phyloP scores from a whole-genome alignment of 2,113 vertebrate genomes.

The Sturnira hondurensis region DNA sequence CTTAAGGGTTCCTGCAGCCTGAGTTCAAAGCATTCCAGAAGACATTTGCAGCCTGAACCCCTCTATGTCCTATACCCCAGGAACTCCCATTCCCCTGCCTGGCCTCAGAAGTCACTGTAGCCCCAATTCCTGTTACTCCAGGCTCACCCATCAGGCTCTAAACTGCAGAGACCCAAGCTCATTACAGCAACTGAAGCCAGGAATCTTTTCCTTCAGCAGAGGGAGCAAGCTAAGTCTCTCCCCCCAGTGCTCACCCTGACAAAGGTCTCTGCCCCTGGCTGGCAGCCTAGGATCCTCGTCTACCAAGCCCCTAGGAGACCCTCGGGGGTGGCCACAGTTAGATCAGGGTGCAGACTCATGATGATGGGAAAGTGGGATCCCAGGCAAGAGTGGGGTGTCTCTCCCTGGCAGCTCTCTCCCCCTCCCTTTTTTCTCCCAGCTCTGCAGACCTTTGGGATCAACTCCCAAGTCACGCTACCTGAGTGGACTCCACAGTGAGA shows the following conservation, averaged over 20 bases:
- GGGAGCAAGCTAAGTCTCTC: not conserved
- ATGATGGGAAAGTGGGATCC: not conserved
- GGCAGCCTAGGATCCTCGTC: not conserved
- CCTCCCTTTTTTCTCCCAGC: not conserved
- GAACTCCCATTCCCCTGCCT: not conserved
- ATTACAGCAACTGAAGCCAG: not conserved
- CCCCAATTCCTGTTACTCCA: not conserved
- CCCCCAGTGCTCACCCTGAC: not conserved
- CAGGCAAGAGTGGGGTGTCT: not conserved
- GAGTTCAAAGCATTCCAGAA: slow-evolving; percentile 4
- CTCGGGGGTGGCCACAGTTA: not conserved
- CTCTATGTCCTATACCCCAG: not conserved
- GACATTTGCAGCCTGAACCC: not conserved
- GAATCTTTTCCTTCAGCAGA: not conserved
- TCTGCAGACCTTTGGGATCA: not conserved
- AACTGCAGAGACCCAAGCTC: not conserved
- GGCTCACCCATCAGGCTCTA: not conserved
- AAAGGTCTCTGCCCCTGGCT: not conserved
- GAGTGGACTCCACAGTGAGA: not conserved
- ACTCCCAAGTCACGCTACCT: not conserved
- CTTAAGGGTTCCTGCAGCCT: not conserved
- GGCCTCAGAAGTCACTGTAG: not conserved
- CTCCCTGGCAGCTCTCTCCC: not conserved
- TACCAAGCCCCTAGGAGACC: not conserved
- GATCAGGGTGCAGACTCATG: not conserved